A percentile compares a stretch with the other conserved stretches of the same genome.
Evolutionary conservation across 2,888 invertebrate genomes (phyloP).

Genomic region (Aethes cnicana): DNA sequence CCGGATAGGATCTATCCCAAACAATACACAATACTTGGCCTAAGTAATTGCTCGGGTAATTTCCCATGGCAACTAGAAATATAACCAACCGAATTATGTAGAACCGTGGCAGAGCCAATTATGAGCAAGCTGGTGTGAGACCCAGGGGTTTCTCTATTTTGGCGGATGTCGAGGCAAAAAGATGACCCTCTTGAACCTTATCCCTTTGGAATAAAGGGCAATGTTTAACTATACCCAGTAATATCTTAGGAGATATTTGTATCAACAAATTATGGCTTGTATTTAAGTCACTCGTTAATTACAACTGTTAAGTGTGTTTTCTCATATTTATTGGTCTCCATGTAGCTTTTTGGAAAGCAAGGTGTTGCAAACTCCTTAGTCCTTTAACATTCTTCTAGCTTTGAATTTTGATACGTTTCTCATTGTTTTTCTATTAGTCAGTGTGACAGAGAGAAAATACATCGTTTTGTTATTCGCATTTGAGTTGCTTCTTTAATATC

Average conservation of each 20-base stretch:
- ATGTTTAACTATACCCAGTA: too few relatives aligned
- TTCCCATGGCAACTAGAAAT: constrained; percentile 30
- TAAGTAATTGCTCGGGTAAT: constrained; percentile 29
- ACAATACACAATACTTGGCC: constrained; percentile 27
- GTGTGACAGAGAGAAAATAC: too few relatives aligned
- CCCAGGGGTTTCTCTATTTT: constrained; percentile 2
- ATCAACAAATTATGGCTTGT: constrained; percentile 10
- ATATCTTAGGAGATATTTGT: constrained; percentile 20
- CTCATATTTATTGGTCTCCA: constrained; percentile 4
- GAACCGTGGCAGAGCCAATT: constrained; percentile 24
- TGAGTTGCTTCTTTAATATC: too few relatives aligned
- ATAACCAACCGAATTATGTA: constrained; percentile 15
- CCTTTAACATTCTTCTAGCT: too few relatives aligned
- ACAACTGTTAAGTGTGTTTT: constrained; percentile 12
- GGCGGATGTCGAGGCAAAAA: too few relatives aligned
- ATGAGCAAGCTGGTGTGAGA: not conserved
- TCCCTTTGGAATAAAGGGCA: too few relatives aligned
- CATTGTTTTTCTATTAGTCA: too few relatives aligned
- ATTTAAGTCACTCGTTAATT: constrained; percentile 15
- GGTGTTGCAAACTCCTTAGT: too few relatives aligned
- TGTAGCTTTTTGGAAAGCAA: not conserved
- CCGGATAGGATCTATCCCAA: constrained; percentile 23
- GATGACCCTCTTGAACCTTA: too few relatives aligned
- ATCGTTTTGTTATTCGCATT: too few relatives aligned
- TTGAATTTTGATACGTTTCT: too few relatives aligned